Conservation (phyloP, 2,797 vertebrate species). For the Parauchenoglanis ngamensis region DNA sequence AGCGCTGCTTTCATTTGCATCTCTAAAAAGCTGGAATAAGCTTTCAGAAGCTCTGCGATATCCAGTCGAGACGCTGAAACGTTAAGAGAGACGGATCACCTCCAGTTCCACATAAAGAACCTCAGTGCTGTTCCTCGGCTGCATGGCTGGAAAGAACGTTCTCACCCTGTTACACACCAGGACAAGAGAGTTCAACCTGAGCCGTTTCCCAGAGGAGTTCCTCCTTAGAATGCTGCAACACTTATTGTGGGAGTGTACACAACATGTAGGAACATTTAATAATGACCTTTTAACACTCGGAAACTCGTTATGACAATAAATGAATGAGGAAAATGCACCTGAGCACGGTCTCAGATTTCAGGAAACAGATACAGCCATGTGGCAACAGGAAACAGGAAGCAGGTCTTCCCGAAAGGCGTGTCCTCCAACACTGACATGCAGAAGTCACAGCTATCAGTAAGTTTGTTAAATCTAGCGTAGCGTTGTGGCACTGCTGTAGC, state of each 20-base stretch:
- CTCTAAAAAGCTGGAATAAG: neutral
- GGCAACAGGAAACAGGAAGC: no score
- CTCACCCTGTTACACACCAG: neutral
- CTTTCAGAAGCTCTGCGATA: neutral
- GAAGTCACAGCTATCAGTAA: no score
- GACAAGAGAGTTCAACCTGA: neutral
- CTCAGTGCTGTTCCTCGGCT: neutral
- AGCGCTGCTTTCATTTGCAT: neutral
- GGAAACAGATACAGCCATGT: neutral
- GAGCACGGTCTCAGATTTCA: neutral
- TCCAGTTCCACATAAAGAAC: neutral
- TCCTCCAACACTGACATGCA: neutral
- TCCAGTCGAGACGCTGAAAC: neutral
- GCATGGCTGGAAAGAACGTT: neutral
- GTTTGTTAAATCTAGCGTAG: neutral
- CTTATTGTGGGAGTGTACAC: neutral
- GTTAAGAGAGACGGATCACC: neutral
- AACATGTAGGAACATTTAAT: neutral
- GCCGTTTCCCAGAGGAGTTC: neutral
- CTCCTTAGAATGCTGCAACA: neutral
- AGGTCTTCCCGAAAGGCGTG: no score
- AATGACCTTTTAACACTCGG: neutral
- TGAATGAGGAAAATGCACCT: neutral
- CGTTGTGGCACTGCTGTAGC: neutral
- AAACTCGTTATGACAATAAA: neutral